phyloP scores from a whole-genome alignment of 2,797 vertebrate genomes.

The Notamacropus eugenii region DNA sequence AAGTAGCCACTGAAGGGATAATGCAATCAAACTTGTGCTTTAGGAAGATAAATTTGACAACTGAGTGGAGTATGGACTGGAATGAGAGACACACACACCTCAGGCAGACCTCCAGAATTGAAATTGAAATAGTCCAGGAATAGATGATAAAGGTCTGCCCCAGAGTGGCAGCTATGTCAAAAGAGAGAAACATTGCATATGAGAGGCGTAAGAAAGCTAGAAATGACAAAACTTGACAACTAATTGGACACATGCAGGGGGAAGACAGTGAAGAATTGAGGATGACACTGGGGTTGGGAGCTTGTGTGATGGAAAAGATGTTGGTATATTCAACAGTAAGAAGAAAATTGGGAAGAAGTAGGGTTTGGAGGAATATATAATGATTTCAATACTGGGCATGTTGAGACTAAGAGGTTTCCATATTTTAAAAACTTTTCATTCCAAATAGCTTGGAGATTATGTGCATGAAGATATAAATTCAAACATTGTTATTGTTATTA shows the following conservation, averaged over 20 bases:
- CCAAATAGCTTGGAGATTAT: neutral
- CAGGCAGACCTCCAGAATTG: neutral
- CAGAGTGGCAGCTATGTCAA: neutral
- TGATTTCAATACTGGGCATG: neutral
- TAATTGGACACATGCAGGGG: neutral
- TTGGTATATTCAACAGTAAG: neutral
- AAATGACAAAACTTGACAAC: neutral
- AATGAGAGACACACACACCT: neutral
- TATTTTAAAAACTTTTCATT: neutral
- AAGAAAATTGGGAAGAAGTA: neutral
- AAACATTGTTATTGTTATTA: neutral
- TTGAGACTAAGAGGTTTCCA: neutral
- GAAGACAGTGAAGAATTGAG: neutral
- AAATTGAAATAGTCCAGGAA: neutral
- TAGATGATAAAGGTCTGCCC: neutral
- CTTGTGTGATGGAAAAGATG: neutral
- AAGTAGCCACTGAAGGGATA: neutral
- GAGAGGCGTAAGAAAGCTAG: neutral
- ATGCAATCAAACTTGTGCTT: neutral
- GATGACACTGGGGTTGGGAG: neutral
- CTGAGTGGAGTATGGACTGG: neutral
- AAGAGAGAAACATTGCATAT: neutral
- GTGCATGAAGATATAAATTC: neutral
- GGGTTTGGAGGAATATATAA: neutral
- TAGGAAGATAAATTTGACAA: neutral